phyloP scores from a whole-genome alignment of 2,888 invertebrate species.

The Leptinotarsa juncta region DNA sequence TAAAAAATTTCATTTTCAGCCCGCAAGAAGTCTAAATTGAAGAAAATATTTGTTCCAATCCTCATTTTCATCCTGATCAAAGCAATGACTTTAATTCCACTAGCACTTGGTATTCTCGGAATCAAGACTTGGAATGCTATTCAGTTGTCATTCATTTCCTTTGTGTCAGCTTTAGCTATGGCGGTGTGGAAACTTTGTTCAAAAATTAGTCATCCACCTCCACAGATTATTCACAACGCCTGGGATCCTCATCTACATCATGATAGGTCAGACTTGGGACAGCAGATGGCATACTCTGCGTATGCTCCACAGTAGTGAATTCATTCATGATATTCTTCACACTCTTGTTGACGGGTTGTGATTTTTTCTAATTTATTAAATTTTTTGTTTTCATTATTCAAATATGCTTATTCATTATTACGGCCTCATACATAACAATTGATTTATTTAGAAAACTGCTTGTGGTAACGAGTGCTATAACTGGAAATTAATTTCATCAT shows the following conservation, averaged over 20 bases:
- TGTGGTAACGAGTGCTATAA: too few relatives aligned
- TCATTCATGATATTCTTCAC: too few relatives aligned
- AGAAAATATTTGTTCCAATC: conserved; percentile 86
- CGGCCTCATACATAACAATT: too few relatives aligned
- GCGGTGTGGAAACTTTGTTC: conserved; percentile 90
- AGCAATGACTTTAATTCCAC: conserved; percentile 86
- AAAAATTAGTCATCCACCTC: conserved; percentile 70
- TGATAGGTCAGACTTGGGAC: conserved; percentile 65
- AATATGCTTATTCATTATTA: too few relatives aligned
- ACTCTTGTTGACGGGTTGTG: not conserved
- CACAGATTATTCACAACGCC: conserved; percentile 48
- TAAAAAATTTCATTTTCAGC: conserved; percentile 37
- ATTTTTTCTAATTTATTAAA: conserved; percentile 10
- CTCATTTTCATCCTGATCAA: conserved; percentile 85
- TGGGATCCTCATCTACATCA: conserved; percentile 45
- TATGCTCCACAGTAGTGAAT: conserved; percentile 62
- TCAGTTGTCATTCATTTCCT: conserved; percentile 88
- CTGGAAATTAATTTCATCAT: too few relatives aligned
- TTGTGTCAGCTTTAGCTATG: conserved; percentile 84
- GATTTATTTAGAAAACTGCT: too few relatives aligned
- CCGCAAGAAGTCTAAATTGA: conserved; percentile 78
- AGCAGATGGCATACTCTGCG: conserved; percentile 80
- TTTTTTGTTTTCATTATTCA: not conserved
- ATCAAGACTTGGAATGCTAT: conserved; percentile 90
- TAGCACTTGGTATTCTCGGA: conserved; percentile 86